phyloP scores from a whole-genome alignment of 2,888 invertebrate species.

The Candidula unifasciata region DNA sequence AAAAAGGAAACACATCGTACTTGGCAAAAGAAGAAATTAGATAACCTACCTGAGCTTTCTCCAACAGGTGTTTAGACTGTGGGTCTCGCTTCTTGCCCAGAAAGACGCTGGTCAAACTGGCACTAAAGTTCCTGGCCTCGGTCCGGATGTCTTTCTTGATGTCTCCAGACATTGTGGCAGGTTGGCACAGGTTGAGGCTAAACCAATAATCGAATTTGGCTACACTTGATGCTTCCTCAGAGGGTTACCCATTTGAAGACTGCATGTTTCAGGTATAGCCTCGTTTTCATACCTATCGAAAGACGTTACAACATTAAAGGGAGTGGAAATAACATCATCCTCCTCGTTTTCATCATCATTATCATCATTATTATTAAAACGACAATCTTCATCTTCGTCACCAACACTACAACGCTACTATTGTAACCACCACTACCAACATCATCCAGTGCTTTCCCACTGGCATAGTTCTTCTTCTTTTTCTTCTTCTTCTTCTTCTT shows the following conservation, averaged over 20 bases:
- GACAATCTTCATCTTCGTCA: too few species aligned
- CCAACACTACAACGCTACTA: background rate
- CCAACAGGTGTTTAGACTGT: slow-evolving; percentile 69
- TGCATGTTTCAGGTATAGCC: background rate
- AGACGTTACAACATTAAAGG: background rate
- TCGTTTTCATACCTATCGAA: background rate
- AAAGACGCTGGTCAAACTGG: slow-evolving; percentile 69
- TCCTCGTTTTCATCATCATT: too few species aligned
- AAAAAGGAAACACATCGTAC: too few species aligned
- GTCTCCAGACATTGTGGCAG: slow-evolving; percentile 54
- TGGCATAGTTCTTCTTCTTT: too few species aligned
- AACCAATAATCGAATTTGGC: too few species aligned
- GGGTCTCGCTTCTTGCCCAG: slow-evolving; percentile 71
- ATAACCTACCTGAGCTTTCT: slow-evolving; percentile 65
- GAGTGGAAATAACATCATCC: too few species aligned
- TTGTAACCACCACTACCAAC: background rate
- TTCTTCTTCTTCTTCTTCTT: too few species aligned
- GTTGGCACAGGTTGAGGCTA: slow-evolving; percentile 1
- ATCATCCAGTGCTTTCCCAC: background rate
- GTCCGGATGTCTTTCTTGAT: slow-evolving; percentile 65
- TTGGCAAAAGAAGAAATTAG: too few species aligned
- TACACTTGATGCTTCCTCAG: background rate
- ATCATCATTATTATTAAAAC: too few species aligned
- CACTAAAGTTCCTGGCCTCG: slow-evolving; percentile 70
- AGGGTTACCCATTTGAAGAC: background rate